Base-by-base conservation (phyloP, 1,140 invertebrate species). In the Drosophila mojavensis region DNA sequence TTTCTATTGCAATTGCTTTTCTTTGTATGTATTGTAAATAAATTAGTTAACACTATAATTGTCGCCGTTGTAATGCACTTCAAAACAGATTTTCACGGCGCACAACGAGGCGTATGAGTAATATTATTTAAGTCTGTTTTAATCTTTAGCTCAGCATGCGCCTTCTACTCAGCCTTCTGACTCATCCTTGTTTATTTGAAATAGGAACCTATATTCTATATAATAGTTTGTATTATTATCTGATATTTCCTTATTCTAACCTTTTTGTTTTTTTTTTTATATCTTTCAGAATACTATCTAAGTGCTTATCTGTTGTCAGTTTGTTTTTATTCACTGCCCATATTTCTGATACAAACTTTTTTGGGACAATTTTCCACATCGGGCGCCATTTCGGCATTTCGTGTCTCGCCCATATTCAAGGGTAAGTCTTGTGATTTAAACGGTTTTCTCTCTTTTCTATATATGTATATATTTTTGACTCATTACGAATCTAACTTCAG, bases 261-360 rank as follows among this genome's bases (percentile, higher is more conserved):
- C 0, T 28, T 26, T 5, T 39, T 15, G 28, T n/a, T 0, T 24
- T 26, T 6, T 43, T 15, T 28, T 24, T n/a, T 65, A 9, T 24
- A 13, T 20, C 13, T 79, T 63, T 20, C 53, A 91, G 91, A 67
- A n/a, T 91, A 65, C 15, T 89, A 81, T 24, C 55, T 91, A 9
- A 63, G 56, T 5, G 63, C 81, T 41, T 91, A 91, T 70, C 39
- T 91, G n/a, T 26, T 86, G 60, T 75, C 86, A 3, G 82, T 91
- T 59, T 53, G 82, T 6, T 81, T 91, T 15, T 86, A 86, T 36
- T 81, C 81, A 15, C 70, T 91, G 65, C 91, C 91, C 48, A 79
- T 91, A 74, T 92, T 92, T 81, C 51, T 91, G 41, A 81, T 92
- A 62, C 91, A 92, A 88, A 85, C 90, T 58, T 92, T 91, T 88